These are phyloP conservation scores for Calypte anna DNA, from an alignment of 2,113 vertebrate genomes.

Conservation along the genomic window DNA sequence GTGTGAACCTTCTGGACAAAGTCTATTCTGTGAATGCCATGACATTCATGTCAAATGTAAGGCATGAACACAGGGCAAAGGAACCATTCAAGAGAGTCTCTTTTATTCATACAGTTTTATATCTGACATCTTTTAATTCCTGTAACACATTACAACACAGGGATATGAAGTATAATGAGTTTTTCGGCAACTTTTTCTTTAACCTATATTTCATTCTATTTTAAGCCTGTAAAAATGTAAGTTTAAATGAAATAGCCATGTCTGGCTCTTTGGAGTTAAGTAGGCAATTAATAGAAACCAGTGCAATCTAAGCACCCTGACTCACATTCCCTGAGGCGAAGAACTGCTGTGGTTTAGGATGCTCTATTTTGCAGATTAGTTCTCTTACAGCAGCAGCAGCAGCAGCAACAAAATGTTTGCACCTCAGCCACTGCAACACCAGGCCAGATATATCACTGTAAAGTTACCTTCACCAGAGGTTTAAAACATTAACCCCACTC, in stretches of 20 bases:
- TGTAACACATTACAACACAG: not conserved
- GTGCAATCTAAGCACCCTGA: constrained; percentile 32
- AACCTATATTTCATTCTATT: constrained; percentile 53
- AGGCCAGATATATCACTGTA: not conserved
- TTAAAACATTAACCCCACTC: not conserved
- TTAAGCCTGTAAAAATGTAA: not conserved
- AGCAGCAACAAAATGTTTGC: constrained; percentile 26
- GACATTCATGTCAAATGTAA: not conserved
- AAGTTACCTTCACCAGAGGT: not conserved
- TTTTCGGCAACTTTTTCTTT: constrained; percentile 12
- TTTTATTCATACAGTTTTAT: not conserved
- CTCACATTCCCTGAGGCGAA: constrained; percentile 3
- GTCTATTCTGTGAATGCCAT: not conserved
- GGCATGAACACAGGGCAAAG: not conserved
- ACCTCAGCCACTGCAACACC: not conserved
- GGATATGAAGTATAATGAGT: not conserved
- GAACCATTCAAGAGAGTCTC: not conserved
- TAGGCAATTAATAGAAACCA: constrained; percentile 59
- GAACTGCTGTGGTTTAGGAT: constrained; percentile 30
- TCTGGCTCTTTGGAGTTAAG: constrained; percentile 48
- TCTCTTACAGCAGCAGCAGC: constrained; percentile 18
- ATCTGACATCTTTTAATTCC: not conserved
- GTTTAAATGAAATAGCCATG: constrained; percentile 1
- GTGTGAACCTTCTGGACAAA: not conserved
- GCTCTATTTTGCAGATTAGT: constrained; percentile 38